A percentile compares a stretch with the other conserved stretches of the same genome.
phyloP scores from a whole-genome alignment of 2,113 vertebrate genomes.

The Corythornis vintsioides region DNA sequence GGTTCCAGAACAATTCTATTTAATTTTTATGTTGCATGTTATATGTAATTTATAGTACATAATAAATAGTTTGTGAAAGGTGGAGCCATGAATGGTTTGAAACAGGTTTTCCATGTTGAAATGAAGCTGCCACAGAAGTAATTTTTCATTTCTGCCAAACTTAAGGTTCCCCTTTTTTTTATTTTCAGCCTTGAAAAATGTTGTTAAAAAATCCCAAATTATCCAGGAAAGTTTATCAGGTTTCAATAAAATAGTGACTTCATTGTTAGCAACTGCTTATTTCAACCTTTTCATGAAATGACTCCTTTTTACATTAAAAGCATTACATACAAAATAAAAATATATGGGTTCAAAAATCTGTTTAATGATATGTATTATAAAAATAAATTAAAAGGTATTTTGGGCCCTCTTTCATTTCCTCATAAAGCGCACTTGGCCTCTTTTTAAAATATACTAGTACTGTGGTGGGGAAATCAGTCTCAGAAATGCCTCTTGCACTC shows the following conservation, averaged over 20 bases:
- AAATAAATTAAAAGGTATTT: conserved; percentile 76
- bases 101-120: conserved; percentile 74
- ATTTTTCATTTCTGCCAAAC: conserved; percentile 76
- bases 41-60: conserved; percentile 71
- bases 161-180: conserved; percentile 41
- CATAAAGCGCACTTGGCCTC: conserved; percentile 19
- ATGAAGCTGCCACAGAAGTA: conserved; percentile 70
- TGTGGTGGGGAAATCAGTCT: background rate
- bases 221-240: conserved; percentile 74
- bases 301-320: conserved; percentile 58
- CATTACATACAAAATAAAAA: conserved; percentile 70
- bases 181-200: conserved; percentile 67
- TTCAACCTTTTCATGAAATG: conserved; percentile 64
- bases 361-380: conserved; percentile 72
- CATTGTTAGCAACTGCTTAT: conserved; percentile 74
- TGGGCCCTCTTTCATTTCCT: conserved; percentile 55
- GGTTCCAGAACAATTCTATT: conserved; percentile 71
- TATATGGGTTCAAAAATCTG: conserved; percentile 64
- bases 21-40: conserved; percentile 70
- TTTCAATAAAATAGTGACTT: conserved; percentile 80
- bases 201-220: conserved; percentile 73
- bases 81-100: conserved; percentile 68
- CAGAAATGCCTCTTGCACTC: background rate
- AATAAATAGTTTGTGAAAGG: conserved; percentile 73
- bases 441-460: conserved; percentile 41